Percentiles rank a stretch among this genome's conserved stretches.
These are phyloP conservation scores for Fopius arisanus DNA, from an alignment of 1,140 invertebrate species.

Conservation along the genomic window DNA sequence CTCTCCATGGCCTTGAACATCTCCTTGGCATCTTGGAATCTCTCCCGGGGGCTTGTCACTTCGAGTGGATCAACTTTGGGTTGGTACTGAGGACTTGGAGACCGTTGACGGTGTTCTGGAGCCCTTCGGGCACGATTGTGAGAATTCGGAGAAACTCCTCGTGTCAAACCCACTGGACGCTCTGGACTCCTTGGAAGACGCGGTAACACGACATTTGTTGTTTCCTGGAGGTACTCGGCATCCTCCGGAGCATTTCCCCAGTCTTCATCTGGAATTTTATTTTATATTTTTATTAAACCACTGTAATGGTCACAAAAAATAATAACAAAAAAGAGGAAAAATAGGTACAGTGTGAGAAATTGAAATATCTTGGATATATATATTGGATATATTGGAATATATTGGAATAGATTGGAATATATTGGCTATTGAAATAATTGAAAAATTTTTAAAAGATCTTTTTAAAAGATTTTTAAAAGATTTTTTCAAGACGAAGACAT, in stretches of 20 bases:
- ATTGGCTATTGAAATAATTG: too few relatives aligned
- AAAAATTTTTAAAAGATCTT: too few relatives aligned
- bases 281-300: too few relatives aligned
- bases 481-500: too few relatives aligned
- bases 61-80: constrained; percentile 52
- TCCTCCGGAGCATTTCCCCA: constrained; percentile 57
- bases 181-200: constrained; percentile 57
- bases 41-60: constrained; percentile 70
- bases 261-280: constrained; percentile 54
- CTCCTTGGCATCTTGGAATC: constrained; percentile 84
- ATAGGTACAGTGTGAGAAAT: background rate
- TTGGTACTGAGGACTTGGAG: constrained; percentile 65
- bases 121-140: constrained; percentile 45
- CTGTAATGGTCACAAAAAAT: too few relatives aligned
- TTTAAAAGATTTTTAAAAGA: too few relatives aligned
- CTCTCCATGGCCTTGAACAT: constrained; percentile 81
- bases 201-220: constrained; percentile 54
- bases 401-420: too few relatives aligned
- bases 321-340: background rate
- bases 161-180: constrained; percentile 40
- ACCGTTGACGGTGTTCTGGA: constrained; percentile 64
- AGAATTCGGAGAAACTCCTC: constrained; percentile 47
- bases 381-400: too few relatives aligned
- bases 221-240: constrained; percentile 50
- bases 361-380: too few relatives aligned